Evolutionary conservation across 2,113 vertebrate species (phyloP), one percentile per base, ranked within the genome.

Genomic region (Solea senegalensis): DNA sequence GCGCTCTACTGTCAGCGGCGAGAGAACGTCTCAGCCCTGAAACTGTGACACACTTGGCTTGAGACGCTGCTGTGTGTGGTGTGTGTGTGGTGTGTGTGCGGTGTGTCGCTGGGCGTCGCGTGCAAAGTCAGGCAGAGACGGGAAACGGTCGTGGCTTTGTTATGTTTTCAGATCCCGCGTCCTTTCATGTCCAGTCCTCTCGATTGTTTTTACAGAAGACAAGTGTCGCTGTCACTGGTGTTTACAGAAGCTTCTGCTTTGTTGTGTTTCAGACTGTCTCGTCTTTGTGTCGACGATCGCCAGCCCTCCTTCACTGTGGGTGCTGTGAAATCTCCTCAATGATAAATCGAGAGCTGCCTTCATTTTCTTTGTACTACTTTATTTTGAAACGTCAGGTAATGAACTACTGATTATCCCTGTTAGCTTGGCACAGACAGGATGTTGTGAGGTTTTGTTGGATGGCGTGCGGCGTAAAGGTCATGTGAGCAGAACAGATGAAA

Each of bases 201-300:
- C 71, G 6, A 56, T 81, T 72, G 34, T 4, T 81, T 39, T 67
- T 63, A 73, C n/a, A n/a, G 12, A 56, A 68, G 76, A 67, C 53
- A 65, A 62, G 54, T 39, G 68, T 67, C 78, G 72, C 69, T 81
- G 76, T 87, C 78, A 82, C 58, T 86, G 73, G 81, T 84, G 88
- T 89, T 90, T 91, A 89, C 88, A 85, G 78, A 82, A 83, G 82
- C 76, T 66, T 81, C 81, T 73, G 61, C 72, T 82, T 78, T 80
- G 55, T 72, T 82, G 53, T 78, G 80, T 78, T 75, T 65, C 70
- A 59, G 75, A 77, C 77, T 69, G 79, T 83, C 8, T 68, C 34
- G 56, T 66, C 62, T 80, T 85, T 72, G 71, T 82, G 61, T 57
- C 61, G 64, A 75, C 12, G 59, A 68, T 55, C 55, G 28, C 59